Evolutionary conservation across 2,113 vertebrate species (phyloP), one percentile per base, ranked within the genome.

Genomic region (Motacilla tschutschensis): DNA sequence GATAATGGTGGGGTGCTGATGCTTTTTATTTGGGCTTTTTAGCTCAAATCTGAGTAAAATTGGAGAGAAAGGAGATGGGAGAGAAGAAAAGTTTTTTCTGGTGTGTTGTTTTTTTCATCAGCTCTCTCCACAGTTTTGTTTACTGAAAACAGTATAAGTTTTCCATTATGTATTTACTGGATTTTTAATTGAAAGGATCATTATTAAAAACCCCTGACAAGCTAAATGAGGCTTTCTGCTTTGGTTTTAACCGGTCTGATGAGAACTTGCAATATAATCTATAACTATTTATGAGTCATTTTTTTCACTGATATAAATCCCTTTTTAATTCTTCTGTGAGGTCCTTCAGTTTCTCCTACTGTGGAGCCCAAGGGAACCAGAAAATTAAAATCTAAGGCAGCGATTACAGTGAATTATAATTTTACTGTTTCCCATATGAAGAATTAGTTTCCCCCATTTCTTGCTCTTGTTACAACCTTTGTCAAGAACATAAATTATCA

Each of bases 361-460:
- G 73, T 41, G 41, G 59, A 94, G 72, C 87, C 83, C 80, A 84
- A 78, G 87, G 83, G 93, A 93, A 92, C 43, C 21, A 78, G 85
- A 93, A 93, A 91, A 87, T 91, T 74, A 92, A 93, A 90, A 92
- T 75, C 41, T 71, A 91, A 86, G 54, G 62, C 44, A 82, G 75
- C 1, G 2, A 93, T 89, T 69, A 78, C 43, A 89, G 63, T 83
- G 53, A 93, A 88, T 93, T 88, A 85, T 75, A 86, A 79, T 91
- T 92, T 91, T 85, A 86, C 47, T 55, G 36, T 89, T 93, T 88
- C 83, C 50, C 67, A 89, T 67, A 82, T 51, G 79, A 90, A 88
- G 46, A 94, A 82, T 89, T 82, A 89, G 79, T 82, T 95, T 66
- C 58, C 71, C 58, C 58, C 43, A 53, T 82, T 92, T 81, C 88